Evolutionary conservation across 2,888 invertebrate species (phyloP).

Genomic region (Monoplex corrugatus): DNA sequence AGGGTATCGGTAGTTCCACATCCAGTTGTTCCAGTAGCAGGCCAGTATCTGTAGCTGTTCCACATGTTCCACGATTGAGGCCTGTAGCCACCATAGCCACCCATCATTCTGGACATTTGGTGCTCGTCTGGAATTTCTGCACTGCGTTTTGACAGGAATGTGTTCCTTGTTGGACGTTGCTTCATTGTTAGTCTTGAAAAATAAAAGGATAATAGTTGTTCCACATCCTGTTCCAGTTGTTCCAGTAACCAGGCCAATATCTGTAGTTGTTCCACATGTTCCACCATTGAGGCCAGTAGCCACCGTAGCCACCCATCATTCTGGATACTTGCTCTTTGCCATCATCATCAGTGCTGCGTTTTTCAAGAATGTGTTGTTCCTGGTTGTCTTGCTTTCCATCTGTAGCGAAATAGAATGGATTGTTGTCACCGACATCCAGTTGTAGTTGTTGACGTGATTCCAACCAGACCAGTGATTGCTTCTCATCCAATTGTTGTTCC

Average conservation of each 20-base stretch:
- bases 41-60: constrained; percentile 43
- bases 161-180: background rate
- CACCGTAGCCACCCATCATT: constrained; percentile 33
- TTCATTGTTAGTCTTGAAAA: background rate
- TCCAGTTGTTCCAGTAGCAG: constrained; percentile 31
- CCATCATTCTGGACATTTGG: constrained; percentile 25
- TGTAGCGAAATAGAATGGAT: background rate
- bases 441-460: background rate
- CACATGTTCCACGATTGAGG: constrained; percentile 29
- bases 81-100: constrained; percentile 30
- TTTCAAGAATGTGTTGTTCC: background rate
- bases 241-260: too few relatives aligned
- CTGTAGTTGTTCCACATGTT: background rate
- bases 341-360: background rate
- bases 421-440: constrained; percentile 8
- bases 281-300: constrained; percentile 17
- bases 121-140: background rate
- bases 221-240: constrained; percentile 30
- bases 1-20: constrained; percentile 14
- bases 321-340: constrained; percentile 22
- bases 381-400: background rate
- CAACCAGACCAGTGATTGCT: constrained; percentile 14
- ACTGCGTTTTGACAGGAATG: background rate
- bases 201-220: background rate
- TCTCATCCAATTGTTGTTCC: constrained; percentile 29